phyloP scores from a whole-genome alignment of 2,797 vertebrate species.

The Takifugu rubripes region DNA sequence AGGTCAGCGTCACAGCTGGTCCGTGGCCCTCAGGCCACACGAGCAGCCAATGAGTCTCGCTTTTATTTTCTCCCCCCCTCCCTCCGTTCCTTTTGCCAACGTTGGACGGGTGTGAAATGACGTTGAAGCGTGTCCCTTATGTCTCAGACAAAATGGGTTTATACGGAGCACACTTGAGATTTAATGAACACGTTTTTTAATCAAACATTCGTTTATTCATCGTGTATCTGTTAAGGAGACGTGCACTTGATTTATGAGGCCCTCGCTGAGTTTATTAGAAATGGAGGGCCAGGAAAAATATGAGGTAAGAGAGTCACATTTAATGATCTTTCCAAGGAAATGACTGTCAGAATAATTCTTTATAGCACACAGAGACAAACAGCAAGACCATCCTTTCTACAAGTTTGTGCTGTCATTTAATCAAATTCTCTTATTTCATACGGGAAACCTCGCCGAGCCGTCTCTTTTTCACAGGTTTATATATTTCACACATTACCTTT shows the following conservation, averaged over 20 bases:
- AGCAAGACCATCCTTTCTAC: slow-evolving; percentile 9
- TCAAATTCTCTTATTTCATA: slow-evolving; percentile 34
- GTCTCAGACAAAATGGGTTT: slow-evolving; percentile 39
- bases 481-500: slow-evolving; percentile 22
- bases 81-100: slow-evolving; percentile 10
- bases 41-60: slow-evolving; percentile 46
- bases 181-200: slow-evolving; percentile 62
- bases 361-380: slow-evolving; percentile 20
- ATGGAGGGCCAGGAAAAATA: slow-evolving; percentile 34
- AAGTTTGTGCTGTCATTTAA: slow-evolving; percentile 30
- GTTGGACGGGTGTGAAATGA: slow-evolving; percentile 31
- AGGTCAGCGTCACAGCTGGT: slow-evolving; percentile 69
- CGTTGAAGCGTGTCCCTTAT: slow-evolving; percentile 35
- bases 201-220: slow-evolving; percentile 63
- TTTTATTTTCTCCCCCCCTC: slow-evolving; percentile 14
- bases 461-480: slow-evolving; percentile 12
- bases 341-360: slow-evolving; percentile 41
- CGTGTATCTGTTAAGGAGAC: slow-evolving; percentile 60
- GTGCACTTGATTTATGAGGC: slow-evolving; percentile 66
- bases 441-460: slow-evolving; percentile 10
- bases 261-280: slow-evolving; percentile 41
- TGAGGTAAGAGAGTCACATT: slow-evolving; percentile 29
- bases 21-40: slow-evolving; percentile 56
- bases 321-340: slow-evolving; percentile 53
- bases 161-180: slow-evolving; percentile 51